Evolutionary conservation across 2,797 vertebrate species (phyloP).

Genomic region (Pelodytes ibericus): DNA sequence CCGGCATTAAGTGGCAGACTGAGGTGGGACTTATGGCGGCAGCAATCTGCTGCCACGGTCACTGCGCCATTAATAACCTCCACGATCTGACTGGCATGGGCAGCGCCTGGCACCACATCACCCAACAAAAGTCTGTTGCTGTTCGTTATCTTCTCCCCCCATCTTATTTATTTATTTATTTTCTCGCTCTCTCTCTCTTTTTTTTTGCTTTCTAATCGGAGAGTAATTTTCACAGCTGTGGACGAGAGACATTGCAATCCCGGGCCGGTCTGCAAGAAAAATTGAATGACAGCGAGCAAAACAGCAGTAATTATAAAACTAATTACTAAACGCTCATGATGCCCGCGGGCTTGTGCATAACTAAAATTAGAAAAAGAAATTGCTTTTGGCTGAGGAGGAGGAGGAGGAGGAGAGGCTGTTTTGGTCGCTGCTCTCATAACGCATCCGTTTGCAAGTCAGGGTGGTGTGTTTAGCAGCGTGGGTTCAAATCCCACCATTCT

Average conservation of each 20-base stretch:
- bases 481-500: slow-evolving; percentile 49
- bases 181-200: slow-evolving; percentile 29
- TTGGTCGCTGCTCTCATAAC: slow-evolving; percentile 55
- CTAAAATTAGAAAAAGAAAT: slow-evolving; percentile 99
- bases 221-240: slow-evolving; percentile 95
- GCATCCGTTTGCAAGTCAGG: slow-evolving; percentile 51
- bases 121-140: slow-evolving; percentile 53
- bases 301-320: slow-evolving; percentile 99
- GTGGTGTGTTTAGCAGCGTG: slow-evolving; percentile 48
- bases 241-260: slow-evolving; percentile 95
- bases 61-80: no score
- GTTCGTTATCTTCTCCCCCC: slow-evolving; percentile 51
- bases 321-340: slow-evolving; percentile 99
- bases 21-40: no score
- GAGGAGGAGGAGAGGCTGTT: slow-evolving; percentile 57
- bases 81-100: slow-evolving; percentile 43
- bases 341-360: slow-evolving; percentile 98
- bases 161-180: slow-evolving; percentile 56
- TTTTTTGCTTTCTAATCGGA: slow-evolving; percentile 87
- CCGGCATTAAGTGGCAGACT: no score
- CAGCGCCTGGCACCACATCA: slow-evolving; percentile 38
- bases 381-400: slow-evolving; percentile 92
- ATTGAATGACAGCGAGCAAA: slow-evolving; percentile 94
- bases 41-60: no score
- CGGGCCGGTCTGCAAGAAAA: slow-evolving; percentile 93